Base-by-base conservation (phyloP, 2,797 vertebrate genomes). In the Potorous gilbertii region DNA sequence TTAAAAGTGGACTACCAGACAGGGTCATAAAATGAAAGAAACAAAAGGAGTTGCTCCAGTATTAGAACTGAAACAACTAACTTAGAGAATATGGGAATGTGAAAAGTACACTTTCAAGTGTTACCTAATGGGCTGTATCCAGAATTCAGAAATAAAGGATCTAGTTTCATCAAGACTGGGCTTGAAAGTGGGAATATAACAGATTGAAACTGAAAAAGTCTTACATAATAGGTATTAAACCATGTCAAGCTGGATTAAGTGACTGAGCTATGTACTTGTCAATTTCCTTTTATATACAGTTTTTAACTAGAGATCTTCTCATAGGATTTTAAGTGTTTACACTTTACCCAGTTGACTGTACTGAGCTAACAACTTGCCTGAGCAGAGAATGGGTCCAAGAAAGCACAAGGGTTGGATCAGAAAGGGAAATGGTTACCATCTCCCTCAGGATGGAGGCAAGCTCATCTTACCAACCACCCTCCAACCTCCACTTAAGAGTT, bases 41-140 rank as follows among this genome's bases (percentile, higher is more conserved):
- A 46, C 46, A 14, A 52, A n/a, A 89, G 6, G 55, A 62, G 54
- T 29, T 34, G 40, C 40, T 94, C 29, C 46, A 4, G 29, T 46
- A 87, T 46, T 46, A 87, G 74, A 87, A 18, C 50, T 55, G 81
- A 91, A 74, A 90, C 56, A 29, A 29, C 54, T 46, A n/a, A 34
- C 46, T 59, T 1, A 0, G 54, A 54, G 28, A 8, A 0, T 3
- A 16, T 29, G 1, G 34, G 28, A 9, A 9, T 4, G 1, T 16
- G n/a, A 59, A 90, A 21, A 4, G 21, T 55, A 91, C 54, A 66
- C 55, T 87, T 66, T 89, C 62, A 66, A 74, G 4, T 0, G 0
- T 54, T 1, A 0, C 6, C 55, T 40, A 6, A 27, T 27, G 50
- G 62, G 31, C 21, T 3, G 1, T 4, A 28, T 56, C 90, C 34